phyloP scores from a whole-genome alignment of 2,797 vertebrate species.

The Sphenodon punctatus region DNA sequence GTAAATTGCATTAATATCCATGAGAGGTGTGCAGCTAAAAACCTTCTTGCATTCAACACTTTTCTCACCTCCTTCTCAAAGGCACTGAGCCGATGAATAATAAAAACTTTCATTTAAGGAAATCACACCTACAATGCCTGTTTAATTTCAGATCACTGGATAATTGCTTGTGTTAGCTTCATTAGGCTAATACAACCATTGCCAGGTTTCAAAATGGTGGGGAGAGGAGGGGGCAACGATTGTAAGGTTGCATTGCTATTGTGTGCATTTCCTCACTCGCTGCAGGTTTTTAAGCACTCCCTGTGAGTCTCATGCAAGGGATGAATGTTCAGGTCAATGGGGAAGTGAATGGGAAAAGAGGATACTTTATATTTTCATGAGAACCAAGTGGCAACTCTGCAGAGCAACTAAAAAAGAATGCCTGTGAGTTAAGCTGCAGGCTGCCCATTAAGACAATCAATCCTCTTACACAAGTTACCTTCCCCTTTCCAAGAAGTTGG shows the following conservation, averaged over 20 bases:
- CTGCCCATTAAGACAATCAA: not conserved
- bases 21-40: not conserved
- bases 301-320: not conserved
- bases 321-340: accelerated
- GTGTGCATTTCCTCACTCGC: not conserved
- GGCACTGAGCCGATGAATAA: not conserved
- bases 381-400: not conserved
- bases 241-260: not conserved
- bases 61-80: not conserved
- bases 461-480: not conserved
- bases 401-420: not conserved
- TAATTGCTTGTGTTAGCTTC: not conserved
- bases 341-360: not conserved
- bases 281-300: not conserved
- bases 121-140: not conserved
- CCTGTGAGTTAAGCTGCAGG: not conserved
- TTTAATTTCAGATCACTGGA: not conserved
- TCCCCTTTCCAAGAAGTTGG: not conserved
- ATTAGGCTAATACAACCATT: accelerated
- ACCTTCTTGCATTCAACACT: not conserved
- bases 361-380: not conserved
- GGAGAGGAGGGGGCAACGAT: not conserved
- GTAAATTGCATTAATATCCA: not conserved
- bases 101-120: not conserved
- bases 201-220: not conserved